Conservation (phyloP, 2,797 vertebrate species). For the Bovichtus diacanthus region DNA sequence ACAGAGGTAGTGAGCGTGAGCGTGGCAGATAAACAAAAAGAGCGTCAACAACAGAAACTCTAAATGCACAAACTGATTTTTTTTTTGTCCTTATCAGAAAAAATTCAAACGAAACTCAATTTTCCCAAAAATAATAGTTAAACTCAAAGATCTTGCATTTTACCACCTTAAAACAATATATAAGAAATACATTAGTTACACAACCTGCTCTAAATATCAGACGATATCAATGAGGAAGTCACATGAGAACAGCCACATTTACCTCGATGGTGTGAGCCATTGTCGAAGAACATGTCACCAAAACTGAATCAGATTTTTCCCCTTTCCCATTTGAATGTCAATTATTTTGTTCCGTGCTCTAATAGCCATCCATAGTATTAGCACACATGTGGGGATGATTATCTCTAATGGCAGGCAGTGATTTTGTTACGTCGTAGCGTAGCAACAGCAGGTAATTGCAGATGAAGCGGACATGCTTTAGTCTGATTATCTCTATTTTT, state of each 20-base stretch:
- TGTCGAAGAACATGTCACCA: neutral
- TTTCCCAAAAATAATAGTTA: too few species aligned
- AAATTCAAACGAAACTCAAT: too few species aligned
- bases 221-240: too few species aligned
- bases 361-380: constrained; percentile 27
- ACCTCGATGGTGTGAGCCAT: too few species aligned
- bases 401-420: constrained; percentile 43
- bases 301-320: neutral
- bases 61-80: too few species aligned
- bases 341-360: constrained; percentile 54
- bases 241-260: too few species aligned
- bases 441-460: constrained; percentile 57
- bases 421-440: constrained; percentile 45
- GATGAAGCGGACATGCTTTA: constrained; percentile 49
- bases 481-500: constrained; percentile 59
- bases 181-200: neutral
- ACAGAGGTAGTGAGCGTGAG: too few species aligned
- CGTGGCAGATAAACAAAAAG: too few species aligned
- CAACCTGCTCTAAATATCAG: too few species aligned
- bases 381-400: constrained; percentile 41
- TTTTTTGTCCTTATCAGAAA: too few species aligned
- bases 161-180: neutral
- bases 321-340: constrained; percentile 8
- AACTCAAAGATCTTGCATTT: neutral
- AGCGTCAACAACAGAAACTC: too few species aligned